phyloP scores from a whole-genome alignment of 2,113 vertebrate genomes.

The rat (Rattus norvegicus) region GRCr8 NC_086039.1:13155001-13155500 shows the following conservation, averaged over 20 bases:
- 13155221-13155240: not conserved
- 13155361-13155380: not conserved
- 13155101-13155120: not conserved
- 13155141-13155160: not conserved
- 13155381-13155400: not conserved
- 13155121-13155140: not conserved
- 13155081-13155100: not conserved
- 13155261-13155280: not conserved
- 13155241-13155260: not conserved
- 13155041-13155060: too few relatives aligned
- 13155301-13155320: not conserved
- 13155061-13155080: not conserved
- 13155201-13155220: not conserved
- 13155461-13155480: not conserved
- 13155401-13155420: not conserved
- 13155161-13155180: not conserved
- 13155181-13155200: not conserved
- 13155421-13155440: not conserved
- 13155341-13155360: not conserved
- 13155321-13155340: not conserved
- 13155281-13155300: not conserved
- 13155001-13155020: not conserved
- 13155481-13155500: not conserved
- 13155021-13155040: not conserved
- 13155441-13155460: not conserved